Conservation (phyloP, 2,113 vertebrate species). For the Tetrax tetrax region DNA sequence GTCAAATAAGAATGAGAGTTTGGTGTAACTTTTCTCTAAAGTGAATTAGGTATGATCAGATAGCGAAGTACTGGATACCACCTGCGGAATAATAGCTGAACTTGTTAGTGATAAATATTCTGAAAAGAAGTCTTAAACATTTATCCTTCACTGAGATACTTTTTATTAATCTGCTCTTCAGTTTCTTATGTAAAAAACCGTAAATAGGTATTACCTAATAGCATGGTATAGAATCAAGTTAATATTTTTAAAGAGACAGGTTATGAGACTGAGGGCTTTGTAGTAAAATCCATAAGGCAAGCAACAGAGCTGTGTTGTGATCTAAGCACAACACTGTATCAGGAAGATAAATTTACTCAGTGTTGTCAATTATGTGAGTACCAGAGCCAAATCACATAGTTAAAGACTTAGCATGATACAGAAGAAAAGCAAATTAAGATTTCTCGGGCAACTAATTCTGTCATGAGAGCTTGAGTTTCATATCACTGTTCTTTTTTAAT, state of each 20-base stretch:
- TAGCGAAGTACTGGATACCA: neutral
- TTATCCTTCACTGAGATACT: accelerated
- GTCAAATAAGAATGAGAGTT: neutral
- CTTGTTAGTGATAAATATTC: neutral
- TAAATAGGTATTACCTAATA: neutral
- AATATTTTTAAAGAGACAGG: neutral
- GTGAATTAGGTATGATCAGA: neutral
- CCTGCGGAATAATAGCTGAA: neutral
- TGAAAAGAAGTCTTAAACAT: neutral
- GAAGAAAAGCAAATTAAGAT: neutral
- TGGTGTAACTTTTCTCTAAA: neutral
- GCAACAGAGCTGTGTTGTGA: neutral
- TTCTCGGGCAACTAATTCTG: neutral
- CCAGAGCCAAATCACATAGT: no score
- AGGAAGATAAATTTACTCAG: neutral
- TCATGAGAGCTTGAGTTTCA: neutral
- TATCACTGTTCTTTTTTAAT: constrained; percentile 29
- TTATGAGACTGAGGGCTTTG: neutral
- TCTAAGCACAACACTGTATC: neutral
- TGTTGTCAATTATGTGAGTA: neutral
- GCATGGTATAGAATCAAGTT: neutral
- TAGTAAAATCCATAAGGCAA: neutral
- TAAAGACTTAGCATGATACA: neutral
- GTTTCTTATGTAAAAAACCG: neutral
- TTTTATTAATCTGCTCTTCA: neutral